Percentiles rank a stretch among this genome's conserved stretches.
Evolutionary conservation across 2,113 vertebrate genomes (phyloP).

Genomic region (Colinus virginianus): DNA sequence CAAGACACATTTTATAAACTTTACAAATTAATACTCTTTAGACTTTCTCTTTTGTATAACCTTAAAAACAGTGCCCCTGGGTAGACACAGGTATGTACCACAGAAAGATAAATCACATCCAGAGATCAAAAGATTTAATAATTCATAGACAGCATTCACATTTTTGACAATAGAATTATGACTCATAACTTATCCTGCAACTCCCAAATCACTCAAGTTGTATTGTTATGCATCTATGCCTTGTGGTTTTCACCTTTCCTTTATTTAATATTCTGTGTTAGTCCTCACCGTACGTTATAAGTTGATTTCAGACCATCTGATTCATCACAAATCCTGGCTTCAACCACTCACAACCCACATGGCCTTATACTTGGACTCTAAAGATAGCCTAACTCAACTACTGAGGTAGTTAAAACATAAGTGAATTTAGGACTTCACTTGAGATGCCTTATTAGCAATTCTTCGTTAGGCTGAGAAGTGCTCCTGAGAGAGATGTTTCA

Average conservation of each 20-base stretch:
- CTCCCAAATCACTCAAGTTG: neutral
- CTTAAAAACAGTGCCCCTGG: neutral
- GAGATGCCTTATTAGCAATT: neutral
- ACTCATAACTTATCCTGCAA: neutral
- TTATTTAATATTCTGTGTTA: neutral
- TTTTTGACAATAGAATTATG: neutral
- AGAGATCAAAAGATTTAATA: neutral
- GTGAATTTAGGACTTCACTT: neutral
- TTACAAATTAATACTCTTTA: neutral
- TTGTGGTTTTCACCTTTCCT: neutral
- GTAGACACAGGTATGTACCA: neutral
- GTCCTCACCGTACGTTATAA: neutral
- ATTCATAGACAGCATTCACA: neutral
- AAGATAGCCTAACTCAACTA: rapidly evolving
- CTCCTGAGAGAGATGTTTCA: neutral
- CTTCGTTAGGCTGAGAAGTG: neutral
- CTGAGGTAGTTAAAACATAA: neutral
- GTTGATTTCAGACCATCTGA: neutral
- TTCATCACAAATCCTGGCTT: neutral
- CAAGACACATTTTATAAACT: neutral
- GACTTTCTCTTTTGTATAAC: neutral
- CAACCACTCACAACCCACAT: rapidly evolving
- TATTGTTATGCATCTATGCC: neutral
- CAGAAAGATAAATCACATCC: neutral
- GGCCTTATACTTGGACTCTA: rapidly evolving